Evolutionary conservation across 2,888 invertebrate species (phyloP).

Genomic region (Agrochola litura): DNA sequence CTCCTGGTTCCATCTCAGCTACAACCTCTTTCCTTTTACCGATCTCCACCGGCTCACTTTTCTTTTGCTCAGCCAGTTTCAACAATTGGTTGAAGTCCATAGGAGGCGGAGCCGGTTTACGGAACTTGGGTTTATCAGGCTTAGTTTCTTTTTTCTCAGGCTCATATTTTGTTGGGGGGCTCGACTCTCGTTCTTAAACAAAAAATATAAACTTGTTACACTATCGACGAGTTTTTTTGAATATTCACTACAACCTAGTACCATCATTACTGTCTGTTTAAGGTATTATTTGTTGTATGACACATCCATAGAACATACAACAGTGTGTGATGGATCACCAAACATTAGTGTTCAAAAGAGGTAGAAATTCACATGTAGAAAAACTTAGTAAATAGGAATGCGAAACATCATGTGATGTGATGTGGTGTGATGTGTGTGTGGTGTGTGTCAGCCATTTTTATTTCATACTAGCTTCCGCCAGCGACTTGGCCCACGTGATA

Average conservation of each 20-base stretch:
- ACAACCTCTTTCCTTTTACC: constrained; percentile 74
- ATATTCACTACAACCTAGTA: background rate
- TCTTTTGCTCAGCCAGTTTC: constrained; percentile 96
- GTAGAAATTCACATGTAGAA: background rate
- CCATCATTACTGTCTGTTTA: too few relatives aligned
- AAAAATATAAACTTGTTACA: background rate
- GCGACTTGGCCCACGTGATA: too few relatives aligned
- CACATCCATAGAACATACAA: background rate
- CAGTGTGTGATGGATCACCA: background rate
- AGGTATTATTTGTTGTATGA: background rate
- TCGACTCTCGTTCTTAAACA: constrained; percentile 75
- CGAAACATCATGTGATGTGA: too few relatives aligned
- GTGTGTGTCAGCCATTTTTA: too few relatives aligned
- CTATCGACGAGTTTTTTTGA: background rate
- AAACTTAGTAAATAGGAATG: too few relatives aligned
- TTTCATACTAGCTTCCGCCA: too few relatives aligned
- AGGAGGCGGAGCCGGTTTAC: constrained; percentile 92
- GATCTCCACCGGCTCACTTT: constrained; percentile 93
- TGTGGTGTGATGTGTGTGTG: too few relatives aligned
- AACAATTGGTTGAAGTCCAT: constrained; percentile 95
- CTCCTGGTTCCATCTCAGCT: constrained; percentile 88
- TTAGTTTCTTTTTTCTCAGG: constrained; percentile 84
- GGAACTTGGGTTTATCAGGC: constrained; percentile 90
- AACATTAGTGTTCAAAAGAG: background rate
- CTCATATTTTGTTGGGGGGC: constrained; percentile 82